Conservation (phyloP, 2,888 invertebrate genomes). For the Cheilosia vulpina region DNA sequence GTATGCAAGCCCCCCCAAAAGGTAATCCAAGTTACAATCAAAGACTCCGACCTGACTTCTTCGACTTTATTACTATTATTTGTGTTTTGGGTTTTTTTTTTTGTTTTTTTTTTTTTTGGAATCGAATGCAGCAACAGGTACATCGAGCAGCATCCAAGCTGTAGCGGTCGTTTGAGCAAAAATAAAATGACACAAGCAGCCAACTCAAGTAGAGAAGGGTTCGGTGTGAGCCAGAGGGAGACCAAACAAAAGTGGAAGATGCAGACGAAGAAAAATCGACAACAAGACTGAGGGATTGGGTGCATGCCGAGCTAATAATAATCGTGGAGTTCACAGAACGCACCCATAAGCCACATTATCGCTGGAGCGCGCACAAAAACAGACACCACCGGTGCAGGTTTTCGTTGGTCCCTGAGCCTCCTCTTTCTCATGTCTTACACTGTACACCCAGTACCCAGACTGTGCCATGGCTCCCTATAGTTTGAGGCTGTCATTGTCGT, state of each 20-base stretch:
- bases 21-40: constrained; percentile 75
- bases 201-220: constrained; percentile 12
- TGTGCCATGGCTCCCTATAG: constrained; percentile 40
- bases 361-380: constrained; percentile 28
- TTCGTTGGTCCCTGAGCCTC: constrained; percentile 48
- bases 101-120: constrained; percentile 9
- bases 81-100: constrained; percentile 40
- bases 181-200: constrained; percentile 30
- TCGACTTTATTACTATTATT: constrained; percentile 74
- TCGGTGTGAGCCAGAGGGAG: constrained; percentile 21
- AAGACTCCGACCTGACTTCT: constrained; percentile 75
- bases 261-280: constrained; percentile 57
- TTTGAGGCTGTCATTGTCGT: constrained; percentile 32
- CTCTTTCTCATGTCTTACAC: constrained; percentile 38
- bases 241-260: not conserved
- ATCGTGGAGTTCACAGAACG: constrained; percentile 84
- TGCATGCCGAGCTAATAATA: constrained; percentile 79
- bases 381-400: constrained; percentile 26
- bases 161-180: constrained; percentile 50
- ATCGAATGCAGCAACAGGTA: constrained; percentile 61
- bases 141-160: constrained; percentile 57
- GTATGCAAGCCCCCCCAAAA: constrained; percentile 68
- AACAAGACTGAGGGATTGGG: constrained; percentile 71
- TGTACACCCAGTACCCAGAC: constrained; percentile 50
- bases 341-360: constrained; percentile 82